These are phyloP conservation scores for Bombus sibiricus DNA, from an alignment of 1,140 invertebrate genomes.

Conservation along the genomic window DNA sequence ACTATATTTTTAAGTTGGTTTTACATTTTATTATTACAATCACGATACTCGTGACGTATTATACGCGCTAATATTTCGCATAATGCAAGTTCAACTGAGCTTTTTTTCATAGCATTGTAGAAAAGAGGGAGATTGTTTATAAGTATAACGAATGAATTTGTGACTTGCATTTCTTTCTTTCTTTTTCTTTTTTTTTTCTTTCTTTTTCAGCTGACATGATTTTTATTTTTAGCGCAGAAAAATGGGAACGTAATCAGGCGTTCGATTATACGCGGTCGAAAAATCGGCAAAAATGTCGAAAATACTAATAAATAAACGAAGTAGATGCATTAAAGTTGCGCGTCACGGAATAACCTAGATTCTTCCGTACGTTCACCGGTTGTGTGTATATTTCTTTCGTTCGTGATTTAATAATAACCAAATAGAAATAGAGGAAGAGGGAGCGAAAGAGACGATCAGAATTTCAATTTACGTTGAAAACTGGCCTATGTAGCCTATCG, in stretches of 20 bases:
- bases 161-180: neutral
- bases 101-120: too few species aligned
- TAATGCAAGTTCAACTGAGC: too few species aligned
- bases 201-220: too few species aligned
- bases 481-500: neutral
- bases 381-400: slow-evolving; percentile 23
- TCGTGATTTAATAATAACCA: slow-evolving; percentile 43
- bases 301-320: slow-evolving; percentile 35
- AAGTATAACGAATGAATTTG: neutral
- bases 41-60: too few species aligned
- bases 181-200: neutral
- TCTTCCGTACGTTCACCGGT: slow-evolving; percentile 16
- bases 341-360: slow-evolving; percentile 49
- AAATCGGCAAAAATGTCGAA: slow-evolving; percentile 4
- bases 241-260: neutral
- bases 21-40: too few species aligned
- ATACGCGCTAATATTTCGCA: too few species aligned
- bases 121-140: too few species aligned
- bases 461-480: slow-evolving; percentile 36
- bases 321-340: slow-evolving; percentile 35
- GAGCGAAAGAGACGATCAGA: slow-evolving; percentile 1
- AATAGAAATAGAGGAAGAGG: neutral
- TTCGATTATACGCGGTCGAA: neutral
- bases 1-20: too few species aligned
- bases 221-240: neutral